Percentiles rank a stretch among this genome's conserved stretches.
These are phyloP conservation scores for Penaeus indicus DNA, from an alignment of 1,140 invertebrate species.

Conservation along the genomic window DNA sequence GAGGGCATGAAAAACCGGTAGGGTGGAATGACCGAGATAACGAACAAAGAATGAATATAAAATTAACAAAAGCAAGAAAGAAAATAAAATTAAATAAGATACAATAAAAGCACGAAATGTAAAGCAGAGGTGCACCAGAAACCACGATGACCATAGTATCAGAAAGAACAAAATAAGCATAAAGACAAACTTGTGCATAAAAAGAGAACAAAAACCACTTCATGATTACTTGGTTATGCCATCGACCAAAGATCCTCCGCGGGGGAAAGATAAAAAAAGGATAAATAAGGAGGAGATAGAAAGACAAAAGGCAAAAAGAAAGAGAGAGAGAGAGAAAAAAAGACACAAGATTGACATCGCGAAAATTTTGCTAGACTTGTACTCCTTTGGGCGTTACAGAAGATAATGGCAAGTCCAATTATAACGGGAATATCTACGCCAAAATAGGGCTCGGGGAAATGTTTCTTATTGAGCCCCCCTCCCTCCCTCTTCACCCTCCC, in stretches of 20 bases:
- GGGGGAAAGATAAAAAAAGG: not conserved
- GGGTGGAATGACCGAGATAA: not conserved
- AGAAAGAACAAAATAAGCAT: not conserved
- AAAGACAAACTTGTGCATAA: too few relatives aligned
- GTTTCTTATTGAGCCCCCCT: not conserved
- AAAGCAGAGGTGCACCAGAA: not conserved
- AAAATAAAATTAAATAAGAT: not conserved
- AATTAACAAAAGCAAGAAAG: not conserved
- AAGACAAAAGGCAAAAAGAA: slow-evolving; percentile 7
- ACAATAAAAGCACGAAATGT: not conserved
- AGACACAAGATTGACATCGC: not conserved
- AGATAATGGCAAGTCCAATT: slow-evolving; percentile 18
- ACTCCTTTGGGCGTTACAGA: slow-evolving; percentile 10
- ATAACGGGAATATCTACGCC: slow-evolving; percentile 4
- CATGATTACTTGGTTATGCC: not conserved
- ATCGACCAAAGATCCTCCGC: not conserved
- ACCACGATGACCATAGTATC: not conserved
- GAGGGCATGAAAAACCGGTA: not conserved
- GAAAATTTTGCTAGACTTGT: slow-evolving; percentile 1
- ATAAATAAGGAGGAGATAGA: not conserved
- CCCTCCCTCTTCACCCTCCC: not conserved
- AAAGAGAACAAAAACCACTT: too few relatives aligned
- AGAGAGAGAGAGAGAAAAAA: slow-evolving; percentile 1
- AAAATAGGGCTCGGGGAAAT: not conserved
- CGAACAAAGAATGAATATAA: not conserved